Evolutionary conservation across 2,113 vertebrate genomes (phyloP).

Genomic region (Seriola aureovittata): DNA sequence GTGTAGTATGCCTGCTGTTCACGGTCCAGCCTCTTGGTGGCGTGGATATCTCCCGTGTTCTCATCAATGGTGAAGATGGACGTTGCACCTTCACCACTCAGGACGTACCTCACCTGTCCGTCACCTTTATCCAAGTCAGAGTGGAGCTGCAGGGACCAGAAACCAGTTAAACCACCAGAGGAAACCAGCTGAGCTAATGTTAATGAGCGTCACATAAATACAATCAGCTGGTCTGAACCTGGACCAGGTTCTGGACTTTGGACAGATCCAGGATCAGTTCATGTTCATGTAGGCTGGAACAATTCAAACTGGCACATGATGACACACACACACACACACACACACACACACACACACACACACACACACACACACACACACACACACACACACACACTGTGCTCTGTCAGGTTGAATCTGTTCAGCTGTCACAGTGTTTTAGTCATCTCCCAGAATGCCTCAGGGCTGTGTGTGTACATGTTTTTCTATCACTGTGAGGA

Average conservation of each 20-base stretch:
- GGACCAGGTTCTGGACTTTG: too few relatives aligned
- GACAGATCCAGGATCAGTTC: too few relatives aligned
- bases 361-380: not conserved
- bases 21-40: constrained; percentile 92
- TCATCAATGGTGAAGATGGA: constrained; percentile 96
- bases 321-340: too few relatives aligned
- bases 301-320: too few relatives aligned
- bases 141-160: constrained; percentile 87
- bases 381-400: not conserved
- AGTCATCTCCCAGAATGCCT: constrained; percentile 6
- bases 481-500: too few relatives aligned
- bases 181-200: not conserved
- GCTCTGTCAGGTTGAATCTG: too few relatives aligned
- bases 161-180: not conserved
- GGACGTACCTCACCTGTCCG: constrained; percentile 92
- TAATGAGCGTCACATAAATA: too few relatives aligned
- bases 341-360: too few relatives aligned
- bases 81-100: constrained; percentile 92
- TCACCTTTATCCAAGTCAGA: constrained; percentile 95
- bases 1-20: constrained; percentile 95
- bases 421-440: not conserved
- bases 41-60: constrained; percentile 94
- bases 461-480: not conserved
- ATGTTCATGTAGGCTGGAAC: too few relatives aligned
- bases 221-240: too few relatives aligned